A percentile compares a stretch with the other conserved stretches of the same genome.
Conservation (phyloP, 1,140 invertebrate genomes). For the Dendrolimus punctatus region DNA sequence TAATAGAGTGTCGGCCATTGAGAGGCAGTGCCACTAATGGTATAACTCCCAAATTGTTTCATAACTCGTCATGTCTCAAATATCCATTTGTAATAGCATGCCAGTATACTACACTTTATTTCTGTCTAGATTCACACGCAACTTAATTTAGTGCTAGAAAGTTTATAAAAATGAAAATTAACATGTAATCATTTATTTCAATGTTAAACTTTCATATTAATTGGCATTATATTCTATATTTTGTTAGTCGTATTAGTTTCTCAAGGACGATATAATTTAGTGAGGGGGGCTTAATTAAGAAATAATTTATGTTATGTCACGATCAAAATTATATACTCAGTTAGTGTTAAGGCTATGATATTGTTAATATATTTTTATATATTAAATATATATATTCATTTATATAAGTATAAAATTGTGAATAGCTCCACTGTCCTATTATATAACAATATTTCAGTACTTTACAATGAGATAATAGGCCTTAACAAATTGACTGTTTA, state of each 20-base stretch:
- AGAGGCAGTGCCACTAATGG: no score
- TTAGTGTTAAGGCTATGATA: conserved; percentile 34
- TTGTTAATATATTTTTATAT: conserved; percentile 2
- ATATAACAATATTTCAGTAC: no score
- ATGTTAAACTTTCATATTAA: conserved; percentile 4
- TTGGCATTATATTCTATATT: conserved; percentile 8
- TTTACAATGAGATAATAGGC: no score
- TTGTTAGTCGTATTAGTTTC: conserved; percentile 1
- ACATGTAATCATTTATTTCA: not conserved
- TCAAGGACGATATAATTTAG: conserved; percentile 6
- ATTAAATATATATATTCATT: not conserved
- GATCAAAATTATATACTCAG: conserved; percentile 61
- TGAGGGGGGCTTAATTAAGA: conserved; percentile 2
- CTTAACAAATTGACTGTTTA: no score
- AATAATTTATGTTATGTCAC: conserved; percentile 4
- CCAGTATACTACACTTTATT: no score
- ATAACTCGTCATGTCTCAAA: no score
- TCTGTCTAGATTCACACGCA: not conserved
- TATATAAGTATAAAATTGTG: no score
- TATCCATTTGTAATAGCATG: no score
- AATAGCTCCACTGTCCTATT: no score
- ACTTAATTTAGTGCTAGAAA: no score
- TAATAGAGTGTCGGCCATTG: no score
- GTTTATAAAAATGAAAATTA: not conserved
- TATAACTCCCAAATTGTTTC: no score